Evolutionary conservation across 2,888 invertebrate species (phyloP), one percentile per base, ranked within the genome.

Genomic region (Dioctria linearis): DNA sequence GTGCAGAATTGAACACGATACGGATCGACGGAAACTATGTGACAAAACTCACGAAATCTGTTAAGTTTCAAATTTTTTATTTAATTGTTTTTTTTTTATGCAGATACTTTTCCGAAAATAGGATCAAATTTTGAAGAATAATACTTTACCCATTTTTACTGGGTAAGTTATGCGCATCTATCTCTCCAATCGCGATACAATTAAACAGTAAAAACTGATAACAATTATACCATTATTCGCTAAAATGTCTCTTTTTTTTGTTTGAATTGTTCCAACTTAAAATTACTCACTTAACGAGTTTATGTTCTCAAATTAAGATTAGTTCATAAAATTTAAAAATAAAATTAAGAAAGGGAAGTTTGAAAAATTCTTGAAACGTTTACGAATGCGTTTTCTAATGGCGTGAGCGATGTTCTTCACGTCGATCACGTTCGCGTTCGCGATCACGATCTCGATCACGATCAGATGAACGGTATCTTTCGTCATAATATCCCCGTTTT

Each of bases 401-500:
- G 86, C 94, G 90, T 84, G 93, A 93, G 85, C 93, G 91, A 88
- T 94, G 93, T 85, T 93, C 94, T 88, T 91, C 94, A 69, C 93
- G 92, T 69, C 93, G 90, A 84, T 91, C 91, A 82, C 93, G 90
- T 85, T 93, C 93, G 37, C 93, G 90, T 85, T 93, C 92, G 73
- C 93, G 90, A 81, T 92, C 92, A 37, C 92, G 90, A 83, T 93
- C 93, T 80, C 92, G 91, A 88, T 93, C 95, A 86, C 90, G 91
- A 87, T 90, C 94, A 88, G 91, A 93, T 83, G 91, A 91, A 78
- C 94, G 92, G 90, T 96, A 96, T 82, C 96, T 92, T 89, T 96
- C 96, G 85, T 96, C 96, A 89, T 96, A 96, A 91, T 96, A 96
- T 82, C 93, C 92, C 86, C 91, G 88, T 85, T 90, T 90, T 43